Conservation (phyloP, 1,140 invertebrate species). For the Drosophila santomea region DNA sequence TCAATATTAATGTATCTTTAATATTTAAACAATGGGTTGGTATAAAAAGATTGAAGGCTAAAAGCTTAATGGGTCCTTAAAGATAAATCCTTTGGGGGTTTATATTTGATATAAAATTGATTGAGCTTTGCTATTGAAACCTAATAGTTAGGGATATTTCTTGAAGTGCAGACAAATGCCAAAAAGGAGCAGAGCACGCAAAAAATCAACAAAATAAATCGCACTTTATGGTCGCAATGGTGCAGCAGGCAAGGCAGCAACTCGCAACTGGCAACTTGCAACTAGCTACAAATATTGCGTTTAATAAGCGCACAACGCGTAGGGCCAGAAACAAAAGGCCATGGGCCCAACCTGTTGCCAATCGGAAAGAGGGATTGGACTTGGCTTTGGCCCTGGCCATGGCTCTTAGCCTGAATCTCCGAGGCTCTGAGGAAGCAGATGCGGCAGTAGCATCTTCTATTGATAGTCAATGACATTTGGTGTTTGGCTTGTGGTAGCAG, state of each 20-base stretch:
- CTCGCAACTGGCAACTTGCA: conserved; percentile 36
- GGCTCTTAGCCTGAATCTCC: conserved; percentile 35
- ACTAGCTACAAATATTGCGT: conserved; percentile 80
- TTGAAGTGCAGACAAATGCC: conserved; percentile 6
- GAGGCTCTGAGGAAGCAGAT: conserved; percentile 44
- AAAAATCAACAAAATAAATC: conserved; percentile 84
- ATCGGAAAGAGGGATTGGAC: conserved; percentile 24
- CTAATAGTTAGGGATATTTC: neutral
- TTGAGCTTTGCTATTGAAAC: no score
- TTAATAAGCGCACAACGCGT: conserved; percentile 77
- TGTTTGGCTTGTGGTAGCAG: conserved; percentile 75
- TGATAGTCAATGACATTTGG: conserved; percentile 84
- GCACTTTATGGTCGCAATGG: conserved; percentile 67
- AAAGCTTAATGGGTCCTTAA: no score
- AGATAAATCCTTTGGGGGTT: no score
- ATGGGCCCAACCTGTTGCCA: conserved; percentile 52
- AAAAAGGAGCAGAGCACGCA: conserved; percentile 55
- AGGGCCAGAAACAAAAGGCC: conserved; percentile 74
- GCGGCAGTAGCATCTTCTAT: conserved; percentile 71
- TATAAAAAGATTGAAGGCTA: no score
- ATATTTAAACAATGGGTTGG: no score
- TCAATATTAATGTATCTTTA: no score
- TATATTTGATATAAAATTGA: no score
- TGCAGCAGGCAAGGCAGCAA: conserved; percentile 22
- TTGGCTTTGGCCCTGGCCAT: conserved; percentile 19